phyloP scores from a whole-genome alignment of 2,888 invertebrate genomes.

The Cosmia trapezina region DNA sequence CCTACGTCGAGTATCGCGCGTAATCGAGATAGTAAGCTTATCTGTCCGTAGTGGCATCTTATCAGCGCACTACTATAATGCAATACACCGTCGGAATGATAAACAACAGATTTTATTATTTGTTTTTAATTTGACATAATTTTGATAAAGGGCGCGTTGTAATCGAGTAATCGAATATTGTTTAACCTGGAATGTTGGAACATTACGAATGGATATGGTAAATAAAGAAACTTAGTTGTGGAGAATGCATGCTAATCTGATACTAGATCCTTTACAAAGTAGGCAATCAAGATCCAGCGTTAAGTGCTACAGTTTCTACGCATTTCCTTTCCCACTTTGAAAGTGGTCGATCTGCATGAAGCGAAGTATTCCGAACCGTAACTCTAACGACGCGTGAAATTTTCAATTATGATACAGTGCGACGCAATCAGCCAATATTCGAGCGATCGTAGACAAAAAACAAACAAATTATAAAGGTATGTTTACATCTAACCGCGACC shows the following conservation, averaged over 20 bases:
- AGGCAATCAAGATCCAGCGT: constrained; percentile 56
- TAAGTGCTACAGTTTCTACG: constrained; percentile 56
- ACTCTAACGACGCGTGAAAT: constrained; percentile 54
- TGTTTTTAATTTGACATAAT: constrained; percentile 76
- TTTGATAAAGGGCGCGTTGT: constrained; percentile 63
- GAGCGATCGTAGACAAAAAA: constrained; percentile 67
- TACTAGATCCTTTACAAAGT: constrained; percentile 60
- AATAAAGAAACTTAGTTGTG: constrained; percentile 58
- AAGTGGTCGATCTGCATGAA: constrained; percentile 40
- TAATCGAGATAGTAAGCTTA: constrained; percentile 85
- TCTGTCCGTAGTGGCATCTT: constrained; percentile 82
- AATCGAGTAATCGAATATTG: constrained; percentile 46
- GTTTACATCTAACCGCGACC: constrained; percentile 80
- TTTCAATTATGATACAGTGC: constrained; percentile 57
- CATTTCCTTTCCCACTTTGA: constrained; percentile 61
- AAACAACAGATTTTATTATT: constrained; percentile 78
- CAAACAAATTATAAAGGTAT: constrained; percentile 74
- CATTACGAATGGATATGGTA: constrained; percentile 54
- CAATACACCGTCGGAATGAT: constrained; percentile 77
- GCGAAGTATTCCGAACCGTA: constrained; percentile 25
- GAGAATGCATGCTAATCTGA: constrained; percentile 49
- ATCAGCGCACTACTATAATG: constrained; percentile 82
- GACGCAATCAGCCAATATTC: constrained; percentile 50
- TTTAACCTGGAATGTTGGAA: constrained; percentile 36
- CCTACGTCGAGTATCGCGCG: constrained; percentile 82